These are phyloP conservation scores for Meandrusa payeni DNA, from an alignment of 2,888 invertebrate species.

Conservation along the genomic window DNA sequence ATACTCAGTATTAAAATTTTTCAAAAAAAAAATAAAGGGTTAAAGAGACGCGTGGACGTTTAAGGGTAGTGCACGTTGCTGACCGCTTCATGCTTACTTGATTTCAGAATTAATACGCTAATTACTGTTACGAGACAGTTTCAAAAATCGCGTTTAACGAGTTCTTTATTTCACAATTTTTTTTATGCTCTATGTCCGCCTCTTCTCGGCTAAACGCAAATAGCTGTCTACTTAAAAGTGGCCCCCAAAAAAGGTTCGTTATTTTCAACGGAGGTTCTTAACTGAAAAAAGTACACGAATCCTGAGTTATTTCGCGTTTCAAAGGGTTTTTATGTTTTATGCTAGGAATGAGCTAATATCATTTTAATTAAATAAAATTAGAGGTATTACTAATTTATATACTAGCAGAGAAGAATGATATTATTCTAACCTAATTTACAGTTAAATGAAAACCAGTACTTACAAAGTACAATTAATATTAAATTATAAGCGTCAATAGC, in stretches of 20 bases:
- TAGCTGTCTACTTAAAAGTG: conserved; percentile 23
- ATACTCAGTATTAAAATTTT: conserved; percentile 69
- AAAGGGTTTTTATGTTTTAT: conserved; percentile 18
- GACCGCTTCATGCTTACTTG: conserved; percentile 72
- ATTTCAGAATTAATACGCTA: conserved; percentile 66
- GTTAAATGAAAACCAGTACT: too few species aligned
- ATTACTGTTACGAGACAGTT: conserved; percentile 70
- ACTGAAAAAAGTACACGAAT: conserved; percentile 19
- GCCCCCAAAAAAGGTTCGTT: conserved; percentile 22
- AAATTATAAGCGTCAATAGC: too few species aligned
- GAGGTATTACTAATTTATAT: background rate
- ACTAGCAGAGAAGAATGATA: background rate
- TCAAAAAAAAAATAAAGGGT: conserved; percentile 56
- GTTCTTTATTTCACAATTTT: conserved; percentile 30
- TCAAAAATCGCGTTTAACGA: conserved; percentile 41
- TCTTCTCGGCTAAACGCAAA: conserved; percentile 22
- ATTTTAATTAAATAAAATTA: conserved; percentile 26
- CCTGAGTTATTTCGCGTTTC: conserved; percentile 16
- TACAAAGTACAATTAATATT: too few species aligned
- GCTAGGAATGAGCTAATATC: conserved; percentile 20
- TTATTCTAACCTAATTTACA: too few species aligned
- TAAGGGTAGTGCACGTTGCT: conserved; percentile 57
- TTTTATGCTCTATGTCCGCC: conserved; percentile 20
- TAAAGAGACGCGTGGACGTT: conserved; percentile 62
- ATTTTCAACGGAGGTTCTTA: conserved; percentile 24